Base-by-base conservation (phyloP, 2,797 vertebrate genomes). In the Pseudopleuronectes americanus region DNA sequence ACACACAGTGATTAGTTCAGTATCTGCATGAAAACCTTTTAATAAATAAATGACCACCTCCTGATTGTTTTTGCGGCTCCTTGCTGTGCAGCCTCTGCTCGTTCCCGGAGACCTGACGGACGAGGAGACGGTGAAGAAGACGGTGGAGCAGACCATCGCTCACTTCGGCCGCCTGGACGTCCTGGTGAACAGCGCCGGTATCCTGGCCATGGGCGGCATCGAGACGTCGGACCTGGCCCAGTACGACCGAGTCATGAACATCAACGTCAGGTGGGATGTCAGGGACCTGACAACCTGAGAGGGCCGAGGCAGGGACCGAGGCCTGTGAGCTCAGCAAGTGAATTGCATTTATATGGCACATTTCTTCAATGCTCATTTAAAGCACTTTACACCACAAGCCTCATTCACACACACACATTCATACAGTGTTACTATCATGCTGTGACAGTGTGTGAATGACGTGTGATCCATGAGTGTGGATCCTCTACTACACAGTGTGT, bases 151-250 rank as follows among this genome's bases (percentile, higher is more conserved):
- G 49, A 94, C 91, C 0, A 24, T 96, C 3, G 73, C 83, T 51
- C 92, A 78, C 76, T 96, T 91, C n/a, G 94, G 95, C 28, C 90
- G 83, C 6, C 86, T 96, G 72, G 95, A 96, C 17, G 89, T 96
- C 49, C 86, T 96, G 58, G 73, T 96, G 6, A 96, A 96, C 86
- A 95, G 90, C 14, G 95, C 95, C 8, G 95, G 95, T 0, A 94
- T 95, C 77, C 81, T 95, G 52, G 87, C 89, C 22, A 93, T 95
- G 93, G 95, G 95, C 66, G 86, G 84, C 70, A 94, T 95, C 38
- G 94, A 95, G 90, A 94, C 92, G 0, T 81, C 93, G 0, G 88
- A 93, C 74, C 72, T 96, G 59, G 83, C 87, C 33, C 94, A 95
- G 82, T 95, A 92, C 33, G 95, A 96, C 88, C 91, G 77, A 26